Evolutionary conservation across 1,140 invertebrate species (phyloP), one percentile per base, ranked within the genome.

Genomic region (Lepidurus apus): DNA sequence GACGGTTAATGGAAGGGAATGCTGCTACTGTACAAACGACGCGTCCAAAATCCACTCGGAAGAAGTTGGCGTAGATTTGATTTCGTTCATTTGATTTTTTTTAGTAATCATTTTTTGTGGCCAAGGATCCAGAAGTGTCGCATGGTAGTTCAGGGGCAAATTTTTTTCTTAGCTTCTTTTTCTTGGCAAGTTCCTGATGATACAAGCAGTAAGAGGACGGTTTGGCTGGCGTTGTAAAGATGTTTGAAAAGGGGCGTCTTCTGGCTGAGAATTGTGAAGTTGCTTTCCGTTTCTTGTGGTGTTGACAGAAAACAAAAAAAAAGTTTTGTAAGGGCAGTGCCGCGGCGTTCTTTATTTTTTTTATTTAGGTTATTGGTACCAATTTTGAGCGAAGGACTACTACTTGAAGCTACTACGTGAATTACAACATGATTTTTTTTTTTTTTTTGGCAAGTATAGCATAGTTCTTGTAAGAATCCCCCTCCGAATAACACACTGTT

Each of bases 21-120:
- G 21, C 53, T 13, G 53, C 53, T 65, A 65, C 53, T 65, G 53
- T 65, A 65, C 53, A 65, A 65, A 65, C 53, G 53, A 65, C 53
- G 53, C 53, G 53, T 65, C 53, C 53, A 65, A 65, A 65, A 65
- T 65, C 53, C 53, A 65, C 53, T n/a, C 53, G 53, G 13, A 65
- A 65, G 21, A 65, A 65, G n/a, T 65, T 65, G 53, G 53, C 53
- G 13, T 65, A 65, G 53, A 17, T 7, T n/a, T n/a, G 21, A n/a
- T 65, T 65, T 65, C 21, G 8, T 47, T 65, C 21, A 13, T 7
- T n/a, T 65, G 10, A 65, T 65, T n/a, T 65, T 65, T 47, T 65
- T 65, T 65, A 13, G 17, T 65, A 21, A 21, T 65, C 17, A n/a
- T 65, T 65, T 65, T 65, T 21, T n/a, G 21, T 65, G 34, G 34